These are phyloP conservation scores for Pemphigus obesinymphae DNA, from an alignment of 1,140 invertebrate species.

Conservation along the genomic window DNA sequence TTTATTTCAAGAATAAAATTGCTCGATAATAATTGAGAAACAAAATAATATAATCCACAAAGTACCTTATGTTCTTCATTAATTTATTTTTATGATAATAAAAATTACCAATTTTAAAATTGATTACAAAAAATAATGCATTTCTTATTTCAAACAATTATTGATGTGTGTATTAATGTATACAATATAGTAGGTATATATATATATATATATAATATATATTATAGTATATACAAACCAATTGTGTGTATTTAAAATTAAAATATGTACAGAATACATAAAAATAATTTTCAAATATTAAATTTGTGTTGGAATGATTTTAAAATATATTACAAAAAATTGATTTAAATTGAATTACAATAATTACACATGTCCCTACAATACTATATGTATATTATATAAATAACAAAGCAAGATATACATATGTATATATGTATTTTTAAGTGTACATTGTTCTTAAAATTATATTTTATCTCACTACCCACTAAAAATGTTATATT, in stretches of 20 bases:
- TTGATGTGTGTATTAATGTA: neutral
- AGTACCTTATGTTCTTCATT: neutral
- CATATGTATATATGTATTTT: neutral
- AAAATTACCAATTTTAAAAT: neutral
- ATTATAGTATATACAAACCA: neutral
- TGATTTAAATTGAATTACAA: neutral
- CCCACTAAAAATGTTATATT: neutral
- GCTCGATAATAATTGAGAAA: neutral
- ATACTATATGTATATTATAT: too few relatives aligned
- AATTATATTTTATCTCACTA: neutral
- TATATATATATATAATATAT: too few relatives aligned
- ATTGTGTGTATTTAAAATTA: neutral
- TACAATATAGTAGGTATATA: too few relatives aligned
- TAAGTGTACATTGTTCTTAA: neutral
- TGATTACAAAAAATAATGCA: neutral
- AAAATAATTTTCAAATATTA: neutral
- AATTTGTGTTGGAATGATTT: slow-evolving; percentile 6
- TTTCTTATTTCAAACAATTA: neutral
- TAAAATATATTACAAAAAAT: neutral
- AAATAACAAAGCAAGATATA: neutral
- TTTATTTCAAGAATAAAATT: neutral
- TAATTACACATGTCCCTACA: neutral
- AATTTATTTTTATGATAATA: neutral
- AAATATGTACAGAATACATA: neutral
- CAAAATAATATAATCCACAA: neutral